These are phyloP conservation scores for Hypanus sabinus DNA, from an alignment of 2,113 vertebrate genomes.

Conservation along the genomic window DNA sequence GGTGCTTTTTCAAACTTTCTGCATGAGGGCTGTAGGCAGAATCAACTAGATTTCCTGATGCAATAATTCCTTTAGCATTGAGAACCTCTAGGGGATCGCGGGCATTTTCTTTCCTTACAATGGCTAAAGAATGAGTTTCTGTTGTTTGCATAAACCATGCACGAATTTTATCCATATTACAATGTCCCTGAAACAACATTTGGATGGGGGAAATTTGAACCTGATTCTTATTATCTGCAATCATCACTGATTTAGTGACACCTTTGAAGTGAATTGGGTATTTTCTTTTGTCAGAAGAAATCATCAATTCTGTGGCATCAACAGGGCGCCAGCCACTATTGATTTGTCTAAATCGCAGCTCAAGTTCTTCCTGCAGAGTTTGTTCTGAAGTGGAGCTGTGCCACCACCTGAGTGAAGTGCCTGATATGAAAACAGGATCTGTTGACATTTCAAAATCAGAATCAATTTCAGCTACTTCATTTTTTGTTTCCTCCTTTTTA, in stretches of 20 bases:
- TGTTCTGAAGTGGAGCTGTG: constrained; percentile 68
- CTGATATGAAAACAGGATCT: constrained; percentile 70
- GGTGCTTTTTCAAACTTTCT: constrained; percentile 75
- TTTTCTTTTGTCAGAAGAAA: constrained; percentile 49
- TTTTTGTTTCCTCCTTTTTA: constrained; percentile 40
- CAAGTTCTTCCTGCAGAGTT: constrained; percentile 72
- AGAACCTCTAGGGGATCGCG: constrained; percentile 74
- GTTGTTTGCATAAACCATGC: constrained; percentile 98
- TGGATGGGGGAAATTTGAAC: constrained; percentile 67
- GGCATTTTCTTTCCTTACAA: constrained; percentile 82
- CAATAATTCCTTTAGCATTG: constrained; percentile 65
- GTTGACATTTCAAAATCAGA: constrained; percentile 60
- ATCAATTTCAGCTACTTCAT: constrained; percentile 49
- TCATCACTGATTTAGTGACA: background rate
- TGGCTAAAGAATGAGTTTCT: constrained; percentile 85
- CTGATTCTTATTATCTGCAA: background rate
- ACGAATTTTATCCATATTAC: constrained; percentile 75
- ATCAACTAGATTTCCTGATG: constrained; percentile 59
- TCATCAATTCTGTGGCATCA: constrained; percentile 54
- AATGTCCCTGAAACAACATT: constrained; percentile 84
- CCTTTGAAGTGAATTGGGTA: constrained; percentile 45
- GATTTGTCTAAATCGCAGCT: constrained; percentile 73
- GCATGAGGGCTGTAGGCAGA: constrained; percentile 68
- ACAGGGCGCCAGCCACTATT: constrained; percentile 83
- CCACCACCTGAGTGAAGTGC: constrained; percentile 80